Conservation (phyloP, 1,140 invertebrate genomes). For the Piezodorus guildinii region DNA sequence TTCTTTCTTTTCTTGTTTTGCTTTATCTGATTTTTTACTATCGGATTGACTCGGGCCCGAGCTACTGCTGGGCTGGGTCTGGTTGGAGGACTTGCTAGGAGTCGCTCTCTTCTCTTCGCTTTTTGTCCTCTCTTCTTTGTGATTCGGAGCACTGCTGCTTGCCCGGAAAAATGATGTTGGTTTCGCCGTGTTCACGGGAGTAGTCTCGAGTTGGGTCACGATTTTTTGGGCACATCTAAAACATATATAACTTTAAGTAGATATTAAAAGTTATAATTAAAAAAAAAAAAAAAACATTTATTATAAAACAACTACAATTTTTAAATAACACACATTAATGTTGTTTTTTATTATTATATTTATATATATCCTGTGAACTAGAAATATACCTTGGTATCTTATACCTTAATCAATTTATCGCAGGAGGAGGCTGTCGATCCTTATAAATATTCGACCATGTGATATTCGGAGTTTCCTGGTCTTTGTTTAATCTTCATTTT, state of each 20-base stretch:
- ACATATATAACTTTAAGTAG: conserved; percentile 20
- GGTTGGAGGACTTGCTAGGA: not conserved
- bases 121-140: not conserved
- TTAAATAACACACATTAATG: no score
- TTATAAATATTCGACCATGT: no score
- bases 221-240: conserved; percentile 65
- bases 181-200: conserved; percentile 19
- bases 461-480: no score
- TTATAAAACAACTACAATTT: no score
- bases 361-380: no score
- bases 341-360: no score
- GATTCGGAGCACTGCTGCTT: conserved; percentile 3
- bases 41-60: conserved; percentile 18
- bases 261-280: no score
- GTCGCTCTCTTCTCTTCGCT: not conserved
- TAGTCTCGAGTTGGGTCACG: conserved; percentile 52
- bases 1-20: conserved; percentile 25
- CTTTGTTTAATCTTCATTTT: no score
- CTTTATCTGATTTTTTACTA: conserved; percentile 24
- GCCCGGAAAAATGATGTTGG: conserved; percentile 9
- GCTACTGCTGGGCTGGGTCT: conserved; percentile 19
- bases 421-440: no score
- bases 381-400: no score
- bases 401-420: no score
- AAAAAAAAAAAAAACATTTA: no score